Evolutionary conservation across 2,888 invertebrate species (phyloP).

Genomic region (Desoria tigrina): DNA sequence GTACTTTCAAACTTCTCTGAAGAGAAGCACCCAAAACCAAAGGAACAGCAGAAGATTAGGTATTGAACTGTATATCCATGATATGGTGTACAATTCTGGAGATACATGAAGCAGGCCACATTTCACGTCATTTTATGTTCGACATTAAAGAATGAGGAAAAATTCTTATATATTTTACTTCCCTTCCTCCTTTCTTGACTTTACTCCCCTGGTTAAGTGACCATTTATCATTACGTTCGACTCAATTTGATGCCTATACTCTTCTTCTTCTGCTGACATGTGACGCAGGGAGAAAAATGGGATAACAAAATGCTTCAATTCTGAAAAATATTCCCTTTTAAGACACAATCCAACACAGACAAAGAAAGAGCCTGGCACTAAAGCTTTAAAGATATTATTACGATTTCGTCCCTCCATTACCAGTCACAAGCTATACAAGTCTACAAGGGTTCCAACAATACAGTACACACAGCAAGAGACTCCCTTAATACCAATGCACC

Average conservation of each 20-base stretch:
- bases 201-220: constrained; percentile 30
- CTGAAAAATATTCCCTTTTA: constrained; percentile 10
- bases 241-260: not conserved
- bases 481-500: no score
- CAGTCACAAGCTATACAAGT: no score
- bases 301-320: constrained; percentile 19
- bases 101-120: not conserved
- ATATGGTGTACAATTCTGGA: not conserved
- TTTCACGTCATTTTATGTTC: constrained; percentile 12
- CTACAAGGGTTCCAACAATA: no score
- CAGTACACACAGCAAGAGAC: no score
- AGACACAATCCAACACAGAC: no score
- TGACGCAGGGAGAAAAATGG: constrained; percentile 18
- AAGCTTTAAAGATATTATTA: no score
- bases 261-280: constrained; percentile 1
- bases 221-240: constrained; percentile 33
- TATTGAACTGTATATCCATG: not conserved
- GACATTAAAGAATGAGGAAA: constrained; percentile 28
- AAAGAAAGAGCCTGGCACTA: no score
- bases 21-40: no score
- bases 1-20: no score
- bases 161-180: constrained; percentile 16
- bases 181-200: constrained; percentile 6
- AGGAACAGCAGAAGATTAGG: not conserved
- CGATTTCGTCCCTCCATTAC: no score